Evolutionary conservation across 2,888 invertebrate species (phyloP), one percentile per base, ranked within the genome.

Genomic region (Athetis lepigone): DNA sequence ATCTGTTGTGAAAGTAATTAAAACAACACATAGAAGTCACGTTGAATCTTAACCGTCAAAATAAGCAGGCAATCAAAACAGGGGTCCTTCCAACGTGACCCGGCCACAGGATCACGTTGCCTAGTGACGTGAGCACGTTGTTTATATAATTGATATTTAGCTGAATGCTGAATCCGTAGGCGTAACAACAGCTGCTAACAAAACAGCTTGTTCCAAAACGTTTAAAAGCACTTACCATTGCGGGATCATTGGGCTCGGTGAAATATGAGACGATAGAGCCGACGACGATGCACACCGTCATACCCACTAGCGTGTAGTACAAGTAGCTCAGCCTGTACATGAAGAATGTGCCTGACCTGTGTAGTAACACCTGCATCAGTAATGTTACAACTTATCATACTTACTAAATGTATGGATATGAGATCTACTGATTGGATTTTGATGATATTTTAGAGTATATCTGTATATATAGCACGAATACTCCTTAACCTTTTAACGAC

Each of bases 221-320:
- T 60, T 73, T 70, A 50, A 55, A 52, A 51, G 13, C 46, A 76
- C 87, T 90, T 85, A 94, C 95, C 95, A 95, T 90, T 36, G 95
- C 92, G 2, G 96, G 95, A 81, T 96, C 95, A 73, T 96, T 96
- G 5, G 95, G 94, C 8, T 96, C 96, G 0, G 97, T 97, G 78
- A 96, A 93, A 88, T 96, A 96, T 19, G 97, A 97, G 27, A 97
- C 96, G 27, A 96, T 79, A 18, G 96, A 87, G 0, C 97, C 98
- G 6, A 97, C 94, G 3, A 95, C 61, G 46, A 97, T 95, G 11
- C 96, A 96, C 0, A 96, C 96, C 0, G 96, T 75, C 83, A 96
- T 96, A 6, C 97, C 97, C n/a, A 97, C 94, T 67, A 96, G 92
- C 0, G 97, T 97, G 89, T 97, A 98, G 93, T 97, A 97, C 88